Conservation (phyloP, 2,888 invertebrate genomes). For the Aporophyla lueneburgensis region DNA sequence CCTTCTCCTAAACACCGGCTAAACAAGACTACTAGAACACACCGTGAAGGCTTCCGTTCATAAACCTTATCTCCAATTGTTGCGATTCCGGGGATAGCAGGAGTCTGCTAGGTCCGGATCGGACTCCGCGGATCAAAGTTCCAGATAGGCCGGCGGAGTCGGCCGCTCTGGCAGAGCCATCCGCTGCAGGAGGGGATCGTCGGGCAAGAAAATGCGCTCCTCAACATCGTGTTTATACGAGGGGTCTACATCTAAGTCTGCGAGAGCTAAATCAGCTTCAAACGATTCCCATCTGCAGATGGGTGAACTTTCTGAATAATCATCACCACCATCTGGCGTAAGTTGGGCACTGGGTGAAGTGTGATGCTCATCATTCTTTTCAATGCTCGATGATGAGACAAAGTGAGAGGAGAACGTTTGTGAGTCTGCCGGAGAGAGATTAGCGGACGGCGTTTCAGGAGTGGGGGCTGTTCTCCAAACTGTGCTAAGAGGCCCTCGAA, state of each 20-base stretch:
- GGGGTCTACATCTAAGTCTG: constrained; percentile 91
- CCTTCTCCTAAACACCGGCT: constrained; percentile 76
- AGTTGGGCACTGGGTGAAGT: constrained; percentile 91
- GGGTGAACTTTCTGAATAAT: constrained; percentile 86
- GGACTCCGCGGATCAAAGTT: constrained; percentile 89
- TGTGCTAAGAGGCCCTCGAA: constrained; percentile 85
- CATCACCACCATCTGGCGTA: constrained; percentile 90
- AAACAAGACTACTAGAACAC: constrained; percentile 78
- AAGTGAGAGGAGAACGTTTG: constrained; percentile 92
- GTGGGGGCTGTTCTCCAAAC: constrained; percentile 90
- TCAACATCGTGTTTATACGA: constrained; percentile 92
- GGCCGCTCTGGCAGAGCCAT: constrained; percentile 90
- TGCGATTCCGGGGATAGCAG: constrained; percentile 79
- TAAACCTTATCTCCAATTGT: constrained; percentile 77
- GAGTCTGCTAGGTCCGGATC: constrained; percentile 85
- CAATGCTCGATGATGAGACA: constrained; percentile 89
- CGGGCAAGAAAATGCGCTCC: constrained; percentile 91
- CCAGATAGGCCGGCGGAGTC: constrained; percentile 90
- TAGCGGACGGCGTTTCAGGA: constrained; percentile 93
- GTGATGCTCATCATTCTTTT: constrained; percentile 85
- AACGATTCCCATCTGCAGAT: constrained; percentile 92
- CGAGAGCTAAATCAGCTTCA: constrained; percentile 91
- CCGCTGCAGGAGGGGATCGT: constrained; percentile 90
- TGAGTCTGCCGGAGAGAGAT: constrained; percentile 91
- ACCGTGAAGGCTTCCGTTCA: constrained; percentile 65